These are phyloP conservation scores for Ivindomyrus marchei DNA, from an alignment of 2,113 vertebrate species.

Conservation along the genomic window DNA sequence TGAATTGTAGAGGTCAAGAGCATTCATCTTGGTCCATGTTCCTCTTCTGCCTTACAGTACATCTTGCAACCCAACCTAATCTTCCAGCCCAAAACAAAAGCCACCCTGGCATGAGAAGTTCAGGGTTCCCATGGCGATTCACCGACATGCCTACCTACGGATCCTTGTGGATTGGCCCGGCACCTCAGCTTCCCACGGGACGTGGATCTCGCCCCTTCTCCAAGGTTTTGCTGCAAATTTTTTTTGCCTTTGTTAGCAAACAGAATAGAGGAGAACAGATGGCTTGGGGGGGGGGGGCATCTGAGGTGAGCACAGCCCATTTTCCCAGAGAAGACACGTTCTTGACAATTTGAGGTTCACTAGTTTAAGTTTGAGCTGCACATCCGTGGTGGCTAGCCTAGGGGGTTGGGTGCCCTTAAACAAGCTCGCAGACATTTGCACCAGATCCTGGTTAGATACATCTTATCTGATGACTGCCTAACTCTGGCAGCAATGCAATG, in stretches of 20 bases:
- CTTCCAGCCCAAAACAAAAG: background rate
- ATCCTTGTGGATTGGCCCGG: background rate
- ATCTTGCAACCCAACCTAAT: background rate
- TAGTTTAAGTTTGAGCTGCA: background rate
- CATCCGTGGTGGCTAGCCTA: background rate
- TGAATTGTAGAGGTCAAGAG: background rate
- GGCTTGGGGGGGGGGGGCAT: background rate
- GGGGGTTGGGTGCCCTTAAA: background rate
- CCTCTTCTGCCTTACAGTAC: background rate
- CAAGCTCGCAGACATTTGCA: background rate
- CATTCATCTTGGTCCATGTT: background rate
- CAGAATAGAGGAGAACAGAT: background rate
- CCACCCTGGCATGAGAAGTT: background rate
- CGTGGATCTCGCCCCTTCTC: background rate
- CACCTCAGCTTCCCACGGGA: background rate
- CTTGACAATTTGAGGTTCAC: background rate
- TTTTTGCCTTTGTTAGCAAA: background rate
- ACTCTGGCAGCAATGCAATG: background rate
- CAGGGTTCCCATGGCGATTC: background rate
- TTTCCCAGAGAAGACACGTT: background rate
- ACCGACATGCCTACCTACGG: background rate
- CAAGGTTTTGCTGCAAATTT: background rate
- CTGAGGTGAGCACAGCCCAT: background rate
- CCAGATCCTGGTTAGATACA: background rate
- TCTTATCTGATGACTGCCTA: background rate